phyloP scores from a whole-genome alignment of 2,797 vertebrate genomes.

The Pangasius larnaudii region DNA sequence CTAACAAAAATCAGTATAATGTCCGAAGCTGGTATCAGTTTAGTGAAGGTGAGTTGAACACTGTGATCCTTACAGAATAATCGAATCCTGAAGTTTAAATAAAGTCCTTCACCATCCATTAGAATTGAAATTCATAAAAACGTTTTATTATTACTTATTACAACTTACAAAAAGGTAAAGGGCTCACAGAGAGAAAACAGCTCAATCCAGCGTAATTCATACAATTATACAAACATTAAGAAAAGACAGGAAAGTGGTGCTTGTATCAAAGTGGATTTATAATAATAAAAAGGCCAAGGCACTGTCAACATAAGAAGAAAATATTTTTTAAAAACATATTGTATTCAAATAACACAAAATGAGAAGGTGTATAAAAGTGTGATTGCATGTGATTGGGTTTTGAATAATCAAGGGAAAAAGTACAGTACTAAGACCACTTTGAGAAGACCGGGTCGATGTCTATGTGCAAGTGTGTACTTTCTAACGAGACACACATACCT shows the following conservation, averaged over 20 bases:
- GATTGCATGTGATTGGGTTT: conserved; percentile 42
- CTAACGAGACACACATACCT: conserved; percentile 53
- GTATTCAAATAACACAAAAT: conserved; percentile 37
- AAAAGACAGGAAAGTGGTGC: conserved; percentile 66
- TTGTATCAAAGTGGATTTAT: conserved; percentile 72
- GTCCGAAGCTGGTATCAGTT: not conserved
- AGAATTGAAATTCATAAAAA: conserved; percentile 63
- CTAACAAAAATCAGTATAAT: not conserved
- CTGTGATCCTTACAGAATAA: not conserved
- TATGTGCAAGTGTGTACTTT: conserved; percentile 49
- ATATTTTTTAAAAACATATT: conserved; percentile 52
- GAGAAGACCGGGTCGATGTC: conserved; percentile 48
- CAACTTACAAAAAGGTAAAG: conserved; percentile 56
- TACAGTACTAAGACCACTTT: conserved; percentile 75
- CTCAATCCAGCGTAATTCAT: conserved; percentile 35
- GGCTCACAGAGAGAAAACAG: conserved; percentile 71
- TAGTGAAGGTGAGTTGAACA: not conserved
- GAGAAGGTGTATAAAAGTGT: conserved; percentile 62
- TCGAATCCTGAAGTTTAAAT: not conserved
- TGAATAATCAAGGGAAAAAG: conserved; percentile 48
- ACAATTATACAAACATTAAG: conserved; percentile 73
- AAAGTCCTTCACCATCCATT: not conserved
- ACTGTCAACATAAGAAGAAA: conserved; percentile 70
- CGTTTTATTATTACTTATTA: conserved; percentile 70
- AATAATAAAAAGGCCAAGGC: conserved; percentile 73